phyloP scores from a whole-genome alignment of 2,888 invertebrate species.

The Miltochrista miniata region DNA sequence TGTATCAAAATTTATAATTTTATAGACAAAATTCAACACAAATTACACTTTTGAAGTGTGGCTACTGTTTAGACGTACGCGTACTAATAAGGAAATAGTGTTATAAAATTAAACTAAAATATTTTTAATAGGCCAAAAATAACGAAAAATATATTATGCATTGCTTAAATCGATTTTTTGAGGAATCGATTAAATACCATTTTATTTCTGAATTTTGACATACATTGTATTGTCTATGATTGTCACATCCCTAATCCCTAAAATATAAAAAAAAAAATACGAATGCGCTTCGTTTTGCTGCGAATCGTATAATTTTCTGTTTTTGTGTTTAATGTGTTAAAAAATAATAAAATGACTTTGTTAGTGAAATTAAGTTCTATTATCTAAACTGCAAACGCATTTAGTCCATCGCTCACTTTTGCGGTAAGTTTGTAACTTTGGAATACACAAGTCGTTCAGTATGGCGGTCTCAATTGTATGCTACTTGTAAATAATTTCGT shows the following conservation, averaged over 20 bases:
- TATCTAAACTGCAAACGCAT: constrained; percentile 57
- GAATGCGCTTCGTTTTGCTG: constrained; percentile 59
- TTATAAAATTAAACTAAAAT: no score
- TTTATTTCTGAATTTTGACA: neutral
- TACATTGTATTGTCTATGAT: constrained; percentile 3
- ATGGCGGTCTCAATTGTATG: constrained; percentile 75
- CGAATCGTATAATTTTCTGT: constrained; percentile 56
- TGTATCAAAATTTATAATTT: no score
- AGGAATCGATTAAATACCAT: neutral
- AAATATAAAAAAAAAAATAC: no score
- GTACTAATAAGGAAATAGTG: no score
- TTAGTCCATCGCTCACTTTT: constrained; percentile 72
- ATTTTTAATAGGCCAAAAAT: no score
- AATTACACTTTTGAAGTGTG: no score
- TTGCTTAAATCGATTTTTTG: neutral
- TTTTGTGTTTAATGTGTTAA: constrained; percentile 61
- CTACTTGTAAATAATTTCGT: constrained; percentile 56
- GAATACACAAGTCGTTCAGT: constrained; percentile 75
- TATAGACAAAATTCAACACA: no score
- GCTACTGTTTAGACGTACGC: no score
- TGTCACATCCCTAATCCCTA: constrained; percentile 49
- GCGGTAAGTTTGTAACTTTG: constrained; percentile 75
- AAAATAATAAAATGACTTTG: constrained; percentile 64
- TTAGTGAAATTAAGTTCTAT: constrained; percentile 51
- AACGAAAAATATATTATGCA: no score